phyloP scores from a whole-genome alignment of 2,888 invertebrate species.

The Andrena haemorrhoa region DNA sequence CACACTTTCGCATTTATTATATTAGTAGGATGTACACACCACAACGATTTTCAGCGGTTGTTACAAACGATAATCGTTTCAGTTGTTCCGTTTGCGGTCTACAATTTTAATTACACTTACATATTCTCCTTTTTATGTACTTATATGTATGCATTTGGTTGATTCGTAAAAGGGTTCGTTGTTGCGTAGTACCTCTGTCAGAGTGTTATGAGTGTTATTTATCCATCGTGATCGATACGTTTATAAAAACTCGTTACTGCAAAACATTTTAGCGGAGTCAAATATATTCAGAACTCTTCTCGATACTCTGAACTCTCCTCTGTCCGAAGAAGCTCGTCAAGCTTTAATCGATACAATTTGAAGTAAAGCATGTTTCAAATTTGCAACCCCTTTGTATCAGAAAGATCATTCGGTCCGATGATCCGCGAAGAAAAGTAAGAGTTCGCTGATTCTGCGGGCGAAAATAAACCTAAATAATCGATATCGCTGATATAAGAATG shows the following conservation, averaged over 20 bases:
- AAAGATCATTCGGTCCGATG: constrained; percentile 45
- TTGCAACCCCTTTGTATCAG: constrained; percentile 6
- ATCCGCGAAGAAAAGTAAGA: constrained; percentile 20
- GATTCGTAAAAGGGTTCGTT: no score
- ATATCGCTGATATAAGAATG: constrained; percentile 15
- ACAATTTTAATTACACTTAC: neutral
- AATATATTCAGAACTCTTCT: neutral
- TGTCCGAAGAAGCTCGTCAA: neutral
- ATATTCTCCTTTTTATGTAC: neutral
- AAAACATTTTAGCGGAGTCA: neutral
- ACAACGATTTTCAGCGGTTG: neutral
- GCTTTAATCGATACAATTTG: constrained; percentile 19
- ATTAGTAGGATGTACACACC: no score
- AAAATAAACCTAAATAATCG: constrained; percentile 49
- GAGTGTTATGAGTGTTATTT: no score
- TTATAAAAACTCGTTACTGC: neutral
- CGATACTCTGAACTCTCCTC: neutral
- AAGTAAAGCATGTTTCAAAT: constrained; percentile 33
- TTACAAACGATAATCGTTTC: neutral
- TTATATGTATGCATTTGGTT: neutral
- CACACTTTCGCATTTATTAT: no score
- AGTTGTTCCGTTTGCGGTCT: neutral
- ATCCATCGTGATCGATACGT: neutral
- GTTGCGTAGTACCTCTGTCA: no score
- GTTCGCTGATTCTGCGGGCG: constrained; percentile 32